phyloP scores from a whole-genome alignment of 2,888 invertebrate genomes.

The Pharmacophagus antenor region DNA sequence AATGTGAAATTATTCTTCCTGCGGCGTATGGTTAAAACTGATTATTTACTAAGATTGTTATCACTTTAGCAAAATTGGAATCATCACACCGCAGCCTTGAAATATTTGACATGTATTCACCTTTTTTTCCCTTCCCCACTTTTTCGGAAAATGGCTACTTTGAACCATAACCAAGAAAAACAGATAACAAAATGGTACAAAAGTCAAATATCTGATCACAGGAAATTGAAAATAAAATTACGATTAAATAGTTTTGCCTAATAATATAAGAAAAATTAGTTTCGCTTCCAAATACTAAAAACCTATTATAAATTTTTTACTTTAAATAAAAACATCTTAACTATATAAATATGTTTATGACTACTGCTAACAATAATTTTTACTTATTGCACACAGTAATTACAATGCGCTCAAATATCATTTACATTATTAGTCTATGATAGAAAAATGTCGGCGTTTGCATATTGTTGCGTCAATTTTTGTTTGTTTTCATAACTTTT shows the following conservation, averaged over 20 bases:
- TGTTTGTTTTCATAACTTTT: slow-evolving; percentile 59
- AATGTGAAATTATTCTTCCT: slow-evolving; percentile 33
- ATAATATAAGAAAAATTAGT: neutral
- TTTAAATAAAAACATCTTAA: too few relatives aligned
- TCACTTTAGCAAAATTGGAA: slow-evolving; percentile 74
- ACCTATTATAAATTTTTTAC: neutral
- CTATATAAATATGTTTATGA: too few relatives aligned
- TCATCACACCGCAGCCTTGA: slow-evolving; percentile 78
- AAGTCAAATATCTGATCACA: neutral
- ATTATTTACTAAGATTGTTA: slow-evolving; percentile 69
- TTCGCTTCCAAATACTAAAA: neutral
- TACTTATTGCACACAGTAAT: too few relatives aligned
- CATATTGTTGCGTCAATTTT: slow-evolving; percentile 65
- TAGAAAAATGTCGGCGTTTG: slow-evolving; percentile 62
- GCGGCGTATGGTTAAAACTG: slow-evolving; percentile 39
- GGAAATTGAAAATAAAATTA: neutral
- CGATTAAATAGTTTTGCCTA: neutral
- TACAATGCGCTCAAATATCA: too few relatives aligned
- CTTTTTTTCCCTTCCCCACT: slow-evolving; percentile 65
- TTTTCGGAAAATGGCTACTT: slow-evolving; percentile 52
- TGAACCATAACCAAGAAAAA: slow-evolving; percentile 36
- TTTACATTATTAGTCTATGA: slow-evolving; percentile 30
- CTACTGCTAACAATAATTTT: too few relatives aligned
- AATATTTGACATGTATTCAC: slow-evolving; percentile 78
- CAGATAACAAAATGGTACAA: slow-evolving; percentile 29